Evolutionary conservation across 2,888 invertebrate species (phyloP).

Genomic region (Leptinotarsa haldemani): DNA sequence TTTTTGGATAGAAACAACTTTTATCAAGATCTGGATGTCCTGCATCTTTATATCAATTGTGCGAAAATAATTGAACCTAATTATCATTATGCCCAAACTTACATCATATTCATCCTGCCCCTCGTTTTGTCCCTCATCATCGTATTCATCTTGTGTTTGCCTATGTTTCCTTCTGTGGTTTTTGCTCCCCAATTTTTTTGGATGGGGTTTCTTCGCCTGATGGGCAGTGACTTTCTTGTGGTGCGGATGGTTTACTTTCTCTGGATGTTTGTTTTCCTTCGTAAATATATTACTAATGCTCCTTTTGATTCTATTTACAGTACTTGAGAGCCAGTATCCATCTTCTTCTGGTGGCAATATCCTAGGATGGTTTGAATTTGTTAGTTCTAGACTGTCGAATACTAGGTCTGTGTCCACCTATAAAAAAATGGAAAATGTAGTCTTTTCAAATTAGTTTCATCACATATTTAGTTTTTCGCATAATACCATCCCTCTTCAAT

Average conservation of each 20-base stretch:
- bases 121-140: not conserved
- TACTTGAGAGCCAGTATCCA: slow-evolving; percentile 60
- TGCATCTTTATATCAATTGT: not conserved
- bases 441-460: not conserved
- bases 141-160: slow-evolving; percentile 37
- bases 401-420: slow-evolving; percentile 65
- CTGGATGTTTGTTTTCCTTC: slow-evolving; percentile 36
- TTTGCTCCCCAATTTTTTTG: slow-evolving; percentile 53
- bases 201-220: slow-evolving; percentile 48
- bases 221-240: slow-evolving; percentile 29
- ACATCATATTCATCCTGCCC: slow-evolving; percentile 20
- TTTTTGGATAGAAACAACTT: too few species aligned
- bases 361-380: slow-evolving; percentile 56
- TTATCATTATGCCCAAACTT: not conserved
- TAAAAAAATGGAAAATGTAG: slow-evolving; percentile 46
- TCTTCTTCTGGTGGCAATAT: slow-evolving; percentile 55
- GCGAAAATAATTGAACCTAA: not conserved
- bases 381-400: slow-evolving; percentile 62
- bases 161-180: slow-evolving; percentile 41
- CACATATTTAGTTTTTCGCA: too few species aligned
- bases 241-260: slow-evolving; percentile 30
- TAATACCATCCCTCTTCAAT: too few species aligned
- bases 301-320: slow-evolving; percentile 65
- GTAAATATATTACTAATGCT: slow-evolving; percentile 54
- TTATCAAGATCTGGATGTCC: too few species aligned